Evolutionary conservation across 2,888 invertebrate genomes (phyloP).

Genomic region (Bombylius discolor): DNA sequence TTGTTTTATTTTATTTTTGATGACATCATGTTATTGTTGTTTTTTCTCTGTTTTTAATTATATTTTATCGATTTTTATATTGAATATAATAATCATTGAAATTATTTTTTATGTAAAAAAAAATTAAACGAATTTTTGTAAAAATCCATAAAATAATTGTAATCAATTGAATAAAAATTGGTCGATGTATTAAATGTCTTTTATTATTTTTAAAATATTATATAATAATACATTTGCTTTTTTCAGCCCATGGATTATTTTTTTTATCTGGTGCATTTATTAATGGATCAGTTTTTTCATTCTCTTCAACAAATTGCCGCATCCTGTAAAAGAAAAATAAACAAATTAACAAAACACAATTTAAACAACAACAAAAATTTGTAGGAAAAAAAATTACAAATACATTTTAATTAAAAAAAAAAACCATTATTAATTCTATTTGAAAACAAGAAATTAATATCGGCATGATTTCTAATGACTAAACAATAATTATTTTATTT

Average conservation of each 20-base stretch:
- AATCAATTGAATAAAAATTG: not conserved
- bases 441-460: no score
- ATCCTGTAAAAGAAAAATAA: conserved; percentile 45
- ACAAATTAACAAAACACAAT: no score
- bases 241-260: conserved; percentile 97
- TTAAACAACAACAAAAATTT: not conserved
- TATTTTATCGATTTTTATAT: not conserved
- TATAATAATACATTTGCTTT: conserved; percentile 94
- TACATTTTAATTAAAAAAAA: no score
- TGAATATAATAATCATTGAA: not conserved
- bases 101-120: not conserved
- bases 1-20: no score
- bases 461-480: no score
- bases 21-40: no score
- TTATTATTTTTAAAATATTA: conserved; percentile 40
- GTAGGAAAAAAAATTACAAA: no score
- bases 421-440: no score
- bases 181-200: not conserved
- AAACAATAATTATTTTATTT: no score
- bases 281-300: conserved; percentile 89
- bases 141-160: not conserved
- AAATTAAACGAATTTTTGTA: not conserved
- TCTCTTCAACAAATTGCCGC: conserved; percentile 91
- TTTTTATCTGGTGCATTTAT: conserved; percentile 97
- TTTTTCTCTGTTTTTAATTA: no score